phyloP scores from a whole-genome alignment of 2,797 vertebrate species.

The Parauchenoglanis ngamensis region DNA sequence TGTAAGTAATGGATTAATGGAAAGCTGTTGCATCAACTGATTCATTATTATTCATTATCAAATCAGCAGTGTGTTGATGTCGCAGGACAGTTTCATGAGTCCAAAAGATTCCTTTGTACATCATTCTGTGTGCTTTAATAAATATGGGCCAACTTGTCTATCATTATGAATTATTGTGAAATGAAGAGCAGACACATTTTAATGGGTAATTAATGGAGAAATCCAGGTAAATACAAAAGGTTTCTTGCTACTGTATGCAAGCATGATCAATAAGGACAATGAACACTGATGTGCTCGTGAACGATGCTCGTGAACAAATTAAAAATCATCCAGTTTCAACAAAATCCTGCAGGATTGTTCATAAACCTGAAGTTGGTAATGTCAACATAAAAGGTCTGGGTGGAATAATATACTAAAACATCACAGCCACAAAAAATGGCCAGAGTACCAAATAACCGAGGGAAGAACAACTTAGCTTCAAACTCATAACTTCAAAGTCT shows the following conservation, averaged over 20 bases:
- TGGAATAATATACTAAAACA: background rate
- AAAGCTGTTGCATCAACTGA: background rate
- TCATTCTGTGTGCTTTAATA: background rate
- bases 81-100: background rate
- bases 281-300: background rate
- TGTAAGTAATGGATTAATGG: background rate
- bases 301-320: background rate
- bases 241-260: background rate
- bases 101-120: background rate
- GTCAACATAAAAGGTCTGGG: background rate
- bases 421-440: background rate
- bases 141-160: background rate
- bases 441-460: background rate
- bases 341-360: background rate
- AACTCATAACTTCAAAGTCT: background rate
- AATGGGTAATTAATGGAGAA: background rate
- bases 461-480: background rate
- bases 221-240: background rate
- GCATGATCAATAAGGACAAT: background rate
- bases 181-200: background rate
- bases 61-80: background rate
- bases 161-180: background rate
- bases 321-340: background rate
- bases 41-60: background rate
- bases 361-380: background rate